Percentiles rank a stretch among this genome's conserved stretches.
phyloP scores from a whole-genome alignment of 2,888 invertebrate genomes.

The Leucophenga maculata region DNA sequence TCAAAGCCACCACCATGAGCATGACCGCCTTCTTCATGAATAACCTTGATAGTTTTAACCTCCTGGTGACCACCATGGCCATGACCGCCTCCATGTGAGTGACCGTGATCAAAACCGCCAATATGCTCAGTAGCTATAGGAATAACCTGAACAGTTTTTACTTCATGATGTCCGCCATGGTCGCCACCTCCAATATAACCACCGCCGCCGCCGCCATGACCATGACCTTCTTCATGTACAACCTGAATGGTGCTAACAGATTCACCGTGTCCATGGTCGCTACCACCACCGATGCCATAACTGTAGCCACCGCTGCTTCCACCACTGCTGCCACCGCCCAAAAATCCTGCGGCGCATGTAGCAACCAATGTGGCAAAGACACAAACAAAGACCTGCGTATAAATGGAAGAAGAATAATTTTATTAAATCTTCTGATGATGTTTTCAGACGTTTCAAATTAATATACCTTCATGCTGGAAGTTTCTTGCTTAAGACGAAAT shows the following conservation, averaged over 20 bases:
- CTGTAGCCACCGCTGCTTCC: slow-evolving; percentile 54
- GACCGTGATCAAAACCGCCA: slow-evolving; percentile 37
- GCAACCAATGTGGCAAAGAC: slow-evolving; percentile 53
- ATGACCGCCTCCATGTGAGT: slow-evolving; percentile 28
- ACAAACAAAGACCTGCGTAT: slow-evolving; percentile 53
- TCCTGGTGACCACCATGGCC: slow-evolving; percentile 31
- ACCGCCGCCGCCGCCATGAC: slow-evolving; percentile 9
- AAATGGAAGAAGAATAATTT: neutral
- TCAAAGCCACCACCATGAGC: slow-evolving; percentile 39
- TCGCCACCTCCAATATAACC: slow-evolving; percentile 20
- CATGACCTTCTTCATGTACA: slow-evolving; percentile 26
- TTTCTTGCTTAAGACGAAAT: slow-evolving; percentile 58
- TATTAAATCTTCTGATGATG: neutral
- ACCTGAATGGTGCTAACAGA: slow-evolving; percentile 15
- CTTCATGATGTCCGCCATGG: slow-evolving; percentile 40
- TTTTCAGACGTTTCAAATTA: slow-evolving; percentile 1
- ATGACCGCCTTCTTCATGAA: slow-evolving; percentile 39
- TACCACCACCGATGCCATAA: slow-evolving; percentile 48
- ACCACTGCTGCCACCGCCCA: slow-evolving; percentile 46
- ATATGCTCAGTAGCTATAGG: no score
- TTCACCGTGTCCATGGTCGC: slow-evolving; percentile 28
- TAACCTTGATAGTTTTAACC: slow-evolving; percentile 42
- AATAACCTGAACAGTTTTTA: slow-evolving; percentile 53
- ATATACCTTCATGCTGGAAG: slow-evolving; percentile 60
- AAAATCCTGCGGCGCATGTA: slow-evolving; percentile 53